Evolutionary conservation across 2,797 vertebrate genomes (phyloP).

Genomic region (Merluccius polli): DNA sequence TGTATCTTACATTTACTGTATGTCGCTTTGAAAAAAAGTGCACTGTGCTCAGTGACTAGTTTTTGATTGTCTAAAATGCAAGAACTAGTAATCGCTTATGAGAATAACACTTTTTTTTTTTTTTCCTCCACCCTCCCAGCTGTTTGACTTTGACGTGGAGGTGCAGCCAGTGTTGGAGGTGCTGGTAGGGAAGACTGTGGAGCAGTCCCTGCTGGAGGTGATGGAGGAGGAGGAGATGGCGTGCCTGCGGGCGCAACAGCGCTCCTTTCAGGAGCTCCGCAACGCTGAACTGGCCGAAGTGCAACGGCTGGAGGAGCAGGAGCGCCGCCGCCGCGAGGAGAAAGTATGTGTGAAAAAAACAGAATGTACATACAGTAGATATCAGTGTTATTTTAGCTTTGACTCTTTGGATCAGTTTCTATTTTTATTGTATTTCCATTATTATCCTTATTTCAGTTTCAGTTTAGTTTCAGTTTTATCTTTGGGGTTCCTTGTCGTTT

Average conservation of each 20-base stretch:
- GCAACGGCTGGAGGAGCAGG: slow-evolving; percentile 86
- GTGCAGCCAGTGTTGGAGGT: slow-evolving; percentile 87
- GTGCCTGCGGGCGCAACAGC: slow-evolving; percentile 72
- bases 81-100: neutral
- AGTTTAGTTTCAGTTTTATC: neutral
- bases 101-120: no score
- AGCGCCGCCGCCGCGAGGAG: slow-evolving; percentile 80
- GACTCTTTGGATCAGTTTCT: neutral
- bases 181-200: slow-evolving; percentile 87
- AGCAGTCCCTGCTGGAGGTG: slow-evolving; percentile 89
- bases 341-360: slow-evolving; percentile 58
- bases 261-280: slow-evolving; percentile 73
- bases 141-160: slow-evolving; percentile 94
- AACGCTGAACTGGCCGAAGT: slow-evolving; percentile 83
- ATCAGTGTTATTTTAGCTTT: neutral
- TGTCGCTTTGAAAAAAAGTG: neutral
- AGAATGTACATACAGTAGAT: neutral
- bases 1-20: neutral
- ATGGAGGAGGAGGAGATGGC: slow-evolving; percentile 93
- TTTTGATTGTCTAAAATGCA: neutral
- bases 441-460: neutral
- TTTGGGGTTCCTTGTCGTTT: no score
- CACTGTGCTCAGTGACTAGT: neutral
- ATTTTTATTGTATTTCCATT: neutral
- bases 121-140: slow-evolving; percentile 60